A percentile compares a stretch with the other conserved stretches of the same genome.
Evolutionary conservation across 2,797 vertebrate species (phyloP).

Genomic region (Novumbra hubbsi): DNA sequence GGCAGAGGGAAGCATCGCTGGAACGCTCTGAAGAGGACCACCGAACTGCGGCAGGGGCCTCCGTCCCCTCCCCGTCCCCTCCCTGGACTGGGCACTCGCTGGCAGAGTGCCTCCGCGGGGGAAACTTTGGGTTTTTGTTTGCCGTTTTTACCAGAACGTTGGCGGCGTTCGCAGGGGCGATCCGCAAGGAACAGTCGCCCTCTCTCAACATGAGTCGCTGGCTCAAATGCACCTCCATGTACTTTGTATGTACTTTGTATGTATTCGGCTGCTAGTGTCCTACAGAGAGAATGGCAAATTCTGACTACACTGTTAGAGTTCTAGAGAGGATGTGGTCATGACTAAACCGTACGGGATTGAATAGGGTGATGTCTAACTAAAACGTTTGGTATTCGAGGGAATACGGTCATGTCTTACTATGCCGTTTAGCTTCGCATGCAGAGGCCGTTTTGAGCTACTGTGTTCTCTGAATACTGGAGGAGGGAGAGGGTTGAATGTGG

Average conservation of each 20-base stretch:
- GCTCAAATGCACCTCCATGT: constrained; percentile 87
- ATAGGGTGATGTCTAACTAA: no score
- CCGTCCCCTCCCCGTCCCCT: constrained; percentile 30
- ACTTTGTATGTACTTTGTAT: constrained; percentile 87
- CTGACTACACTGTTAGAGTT: neutral
- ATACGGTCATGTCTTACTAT: neutral
- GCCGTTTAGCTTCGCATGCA: neutral
- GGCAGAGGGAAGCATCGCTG: constrained; percentile 45
- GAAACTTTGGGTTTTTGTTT: constrained; percentile 35
- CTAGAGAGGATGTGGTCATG: neutral
- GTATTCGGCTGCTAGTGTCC: constrained; percentile 63
- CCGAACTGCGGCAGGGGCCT: constrained; percentile 23
- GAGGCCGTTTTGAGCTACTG: neutral
- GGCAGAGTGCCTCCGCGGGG: constrained; percentile 64
- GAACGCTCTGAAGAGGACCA: constrained; percentile 32
- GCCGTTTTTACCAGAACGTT: constrained; percentile 59
- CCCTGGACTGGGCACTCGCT: constrained; percentile 61
- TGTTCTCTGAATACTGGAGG: neutral
- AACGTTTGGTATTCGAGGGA: no score
- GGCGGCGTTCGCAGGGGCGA: constrained; percentile 66
- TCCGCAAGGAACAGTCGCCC: constrained; percentile 67
- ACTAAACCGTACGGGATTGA: no score
- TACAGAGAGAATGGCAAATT: neutral
- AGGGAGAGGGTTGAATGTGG: neutral
- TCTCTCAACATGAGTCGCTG: constrained; percentile 87